Conservation (phyloP, 2,113 vertebrate species). For the Trichechus manatus region DNA sequence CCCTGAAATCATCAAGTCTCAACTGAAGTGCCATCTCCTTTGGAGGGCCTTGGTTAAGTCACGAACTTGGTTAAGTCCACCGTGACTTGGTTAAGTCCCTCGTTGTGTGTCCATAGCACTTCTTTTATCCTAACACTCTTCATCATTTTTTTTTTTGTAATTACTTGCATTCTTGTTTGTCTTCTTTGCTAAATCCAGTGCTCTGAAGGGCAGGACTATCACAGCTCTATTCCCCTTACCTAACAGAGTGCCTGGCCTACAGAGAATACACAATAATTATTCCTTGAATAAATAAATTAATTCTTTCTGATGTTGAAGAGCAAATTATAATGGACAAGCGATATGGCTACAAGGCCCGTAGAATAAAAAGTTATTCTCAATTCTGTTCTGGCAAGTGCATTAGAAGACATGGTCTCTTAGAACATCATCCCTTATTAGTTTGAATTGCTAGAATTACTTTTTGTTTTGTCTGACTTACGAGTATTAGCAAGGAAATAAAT, state of each 20-base stretch:
- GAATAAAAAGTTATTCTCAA: slow-evolving; percentile 6
- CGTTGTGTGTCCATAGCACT: neutral
- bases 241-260: neutral
- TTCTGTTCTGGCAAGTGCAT: slow-evolving; percentile 57
- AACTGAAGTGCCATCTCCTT: neutral
- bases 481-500: slow-evolving; percentile 59
- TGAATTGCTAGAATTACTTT: slow-evolving; percentile 60
- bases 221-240: neutral
- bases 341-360: neutral
- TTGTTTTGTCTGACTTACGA: slow-evolving; percentile 66
- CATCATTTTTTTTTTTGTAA: neutral
- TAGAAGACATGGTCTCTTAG: slow-evolving; percentile 6
- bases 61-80: neutral
- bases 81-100: neutral
- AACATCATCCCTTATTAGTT: slow-evolving; percentile 58
- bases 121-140: neutral
- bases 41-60: neutral
- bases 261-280: neutral
- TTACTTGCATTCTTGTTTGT: neutral
- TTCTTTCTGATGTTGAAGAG: slow-evolving; percentile 50
- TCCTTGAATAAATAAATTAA: neutral
- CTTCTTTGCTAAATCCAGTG: slow-evolving; percentile 37
- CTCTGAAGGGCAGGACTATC: neutral
- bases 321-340: slow-evolving; percentile 25
- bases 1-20: neutral